Percentiles rank a stretch among this genome's conserved stretches.
phyloP scores from a whole-genome alignment of 1,140 invertebrate species.

The Hermetia illucens region DNA sequence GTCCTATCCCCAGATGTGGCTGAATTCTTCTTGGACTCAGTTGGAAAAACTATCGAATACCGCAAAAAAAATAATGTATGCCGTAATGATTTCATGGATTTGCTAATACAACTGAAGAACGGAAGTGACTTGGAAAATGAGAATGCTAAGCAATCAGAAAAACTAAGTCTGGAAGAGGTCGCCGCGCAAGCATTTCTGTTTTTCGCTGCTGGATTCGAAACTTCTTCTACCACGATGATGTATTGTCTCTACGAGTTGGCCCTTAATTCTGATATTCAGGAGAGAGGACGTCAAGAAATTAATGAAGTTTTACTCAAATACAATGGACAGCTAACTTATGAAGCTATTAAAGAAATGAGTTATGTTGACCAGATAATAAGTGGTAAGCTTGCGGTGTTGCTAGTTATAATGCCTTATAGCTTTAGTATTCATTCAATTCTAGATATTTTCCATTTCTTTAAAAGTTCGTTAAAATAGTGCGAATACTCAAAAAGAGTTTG shows the following conservation, averaged over 20 bases:
- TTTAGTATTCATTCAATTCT: no score
- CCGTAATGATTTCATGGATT: conserved; percentile 34
- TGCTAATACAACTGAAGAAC: conserved; percentile 31
- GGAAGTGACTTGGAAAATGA: no score
- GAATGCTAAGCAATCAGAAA: no score
- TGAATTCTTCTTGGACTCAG: conserved; percentile 31
- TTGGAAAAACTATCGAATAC: conserved; percentile 32
- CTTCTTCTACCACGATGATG: conserved; percentile 34
- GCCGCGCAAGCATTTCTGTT: no score
- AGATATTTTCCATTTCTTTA: no score
- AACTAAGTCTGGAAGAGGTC: no score
- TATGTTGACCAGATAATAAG: conserved; percentile 17
- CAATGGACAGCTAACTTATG: conserved; percentile 19
- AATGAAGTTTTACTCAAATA: conserved; percentile 16
- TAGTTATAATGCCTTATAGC: no score
- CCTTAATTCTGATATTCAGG: conserved; percentile 34
- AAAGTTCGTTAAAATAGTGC: no score
- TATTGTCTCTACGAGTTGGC: conserved; percentile 38
- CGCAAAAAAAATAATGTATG: conserved; percentile 27
- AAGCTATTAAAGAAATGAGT: conserved; percentile 19
- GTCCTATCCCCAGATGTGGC: no score
- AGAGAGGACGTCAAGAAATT: conserved; percentile 34
- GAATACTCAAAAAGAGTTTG: no score
- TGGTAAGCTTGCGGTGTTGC: no score
- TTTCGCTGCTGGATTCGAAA: no score